Percentiles rank a stretch among this genome's conserved stretches.
These are phyloP conservation scores for Drosophila anomalata DNA, from an alignment of 2,888 invertebrate species.

Conservation along the genomic window DNA sequence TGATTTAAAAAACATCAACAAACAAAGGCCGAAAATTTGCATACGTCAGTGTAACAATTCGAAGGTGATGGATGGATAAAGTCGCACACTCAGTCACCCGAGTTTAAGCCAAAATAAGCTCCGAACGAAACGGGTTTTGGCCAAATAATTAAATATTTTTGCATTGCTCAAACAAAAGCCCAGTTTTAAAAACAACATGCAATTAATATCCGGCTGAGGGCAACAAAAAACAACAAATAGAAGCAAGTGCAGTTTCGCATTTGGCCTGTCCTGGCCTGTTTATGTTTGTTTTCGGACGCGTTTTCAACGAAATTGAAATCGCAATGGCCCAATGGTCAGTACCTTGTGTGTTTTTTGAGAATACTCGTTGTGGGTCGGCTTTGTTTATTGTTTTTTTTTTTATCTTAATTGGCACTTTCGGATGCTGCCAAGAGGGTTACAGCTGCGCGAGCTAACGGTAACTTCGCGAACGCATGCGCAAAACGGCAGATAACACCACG, in stretches of 20 bases:
- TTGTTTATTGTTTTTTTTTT: constrained; percentile 30
- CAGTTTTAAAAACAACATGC: constrained; percentile 28
- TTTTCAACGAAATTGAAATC: constrained; percentile 13
- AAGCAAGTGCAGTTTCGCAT: constrained; percentile 21
- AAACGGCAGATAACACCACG: constrained; percentile 1
- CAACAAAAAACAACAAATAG: constrained; percentile 27
- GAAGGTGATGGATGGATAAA: constrained; percentile 37
- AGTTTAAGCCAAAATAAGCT: constrained; percentile 13
- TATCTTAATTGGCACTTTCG: constrained; percentile 26
- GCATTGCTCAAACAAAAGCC: constrained; percentile 53
- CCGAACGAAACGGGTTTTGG: constrained; percentile 62
- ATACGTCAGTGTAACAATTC: constrained; percentile 38
- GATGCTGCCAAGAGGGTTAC: constrained; percentile 1
- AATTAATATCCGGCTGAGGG: constrained; percentile 24
- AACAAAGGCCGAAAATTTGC: constrained; percentile 30
- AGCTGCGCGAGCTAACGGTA: constrained; percentile 30
- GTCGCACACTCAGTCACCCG: constrained; percentile 4
- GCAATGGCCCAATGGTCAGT: constrained; percentile 6
- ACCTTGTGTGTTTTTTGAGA: constrained; percentile 17
- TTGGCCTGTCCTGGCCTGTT: constrained; percentile 4
- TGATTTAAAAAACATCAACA: constrained; percentile 11
- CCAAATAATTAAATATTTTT: constrained; percentile 65
- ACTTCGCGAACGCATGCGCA: constrained; percentile 14
- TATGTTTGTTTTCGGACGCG: constrained; percentile 2
- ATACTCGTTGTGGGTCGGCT: constrained; percentile 1